Evolutionary conservation across 2,888 invertebrate genomes (phyloP).

Genomic region (Drosophila austrosaltans): DNA sequence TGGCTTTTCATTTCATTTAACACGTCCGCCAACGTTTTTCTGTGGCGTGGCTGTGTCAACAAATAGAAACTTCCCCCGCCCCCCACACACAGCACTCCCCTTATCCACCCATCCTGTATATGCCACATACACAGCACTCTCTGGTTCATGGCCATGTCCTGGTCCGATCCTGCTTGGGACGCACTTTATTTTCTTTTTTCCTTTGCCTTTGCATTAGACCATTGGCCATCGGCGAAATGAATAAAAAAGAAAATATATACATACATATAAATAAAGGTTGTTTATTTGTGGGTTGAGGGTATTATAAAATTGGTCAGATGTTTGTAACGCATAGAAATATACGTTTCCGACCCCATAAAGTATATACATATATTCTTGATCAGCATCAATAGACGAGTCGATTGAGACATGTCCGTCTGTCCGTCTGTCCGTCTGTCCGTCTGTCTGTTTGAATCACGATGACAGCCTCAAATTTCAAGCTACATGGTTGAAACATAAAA

Average conservation of each 20-base stretch:
- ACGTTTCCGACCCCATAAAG: too few relatives aligned
- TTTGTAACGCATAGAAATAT: too few relatives aligned
- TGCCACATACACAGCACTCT: neutral
- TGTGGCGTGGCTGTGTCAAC: slow-evolving; percentile 64
- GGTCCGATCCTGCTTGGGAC: slow-evolving; percentile 6
- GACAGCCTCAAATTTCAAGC: too few relatives aligned
- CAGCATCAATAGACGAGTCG: too few relatives aligned
- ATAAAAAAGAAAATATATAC: neutral
- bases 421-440: too few relatives aligned
- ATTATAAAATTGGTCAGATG: too few relatives aligned
- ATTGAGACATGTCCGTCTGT: too few relatives aligned
- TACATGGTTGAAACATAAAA: too few relatives aligned
- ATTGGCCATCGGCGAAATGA: slow-evolving; percentile 11
- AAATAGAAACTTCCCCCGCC: slow-evolving; percentile 42
- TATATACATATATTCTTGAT: too few relatives aligned
- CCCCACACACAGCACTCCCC: too few relatives aligned
- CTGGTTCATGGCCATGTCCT: neutral
- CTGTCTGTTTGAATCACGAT: too few relatives aligned
- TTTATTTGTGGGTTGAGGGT: slow-evolving; percentile 11
- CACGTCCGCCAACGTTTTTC: slow-evolving; percentile 67
- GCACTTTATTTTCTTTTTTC: slow-evolving; percentile 13
- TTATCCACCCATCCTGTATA: neutral
- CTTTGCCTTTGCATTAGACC: slow-evolving; percentile 39
- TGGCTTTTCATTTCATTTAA: slow-evolving; percentile 74
- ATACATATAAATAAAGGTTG: neutral